phyloP scores from a whole-genome alignment of 2,797 vertebrate species.

The Lepus townsendii region DNA sequence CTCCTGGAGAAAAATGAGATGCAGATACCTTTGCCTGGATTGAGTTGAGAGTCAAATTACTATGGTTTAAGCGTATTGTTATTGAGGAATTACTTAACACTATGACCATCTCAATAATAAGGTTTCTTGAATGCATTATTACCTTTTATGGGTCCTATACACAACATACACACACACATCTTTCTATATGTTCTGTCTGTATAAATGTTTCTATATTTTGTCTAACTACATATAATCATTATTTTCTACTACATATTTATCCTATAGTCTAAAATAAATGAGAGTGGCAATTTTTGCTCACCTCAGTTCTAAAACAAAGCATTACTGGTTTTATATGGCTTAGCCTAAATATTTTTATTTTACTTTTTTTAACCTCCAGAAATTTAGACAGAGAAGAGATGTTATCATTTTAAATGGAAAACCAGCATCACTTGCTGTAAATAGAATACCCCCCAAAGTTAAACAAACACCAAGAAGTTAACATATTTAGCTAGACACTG shows the following conservation, averaged over 20 bases:
- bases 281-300: background rate
- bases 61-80: background rate
- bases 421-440: background rate
- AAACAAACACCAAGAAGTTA: background rate
- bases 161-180: too few relatives aligned
- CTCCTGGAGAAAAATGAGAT: background rate
- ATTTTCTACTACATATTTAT: background rate
- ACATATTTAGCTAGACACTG: background rate
- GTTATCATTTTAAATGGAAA: slow-evolving; percentile 52
- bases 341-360: slow-evolving; percentile 13
- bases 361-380: background rate
- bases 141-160: background rate
- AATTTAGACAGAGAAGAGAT: slow-evolving; percentile 33
- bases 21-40: background rate
- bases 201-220: background rate
- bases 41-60: background rate
- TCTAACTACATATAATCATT: background rate
- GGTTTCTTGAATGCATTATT: background rate
- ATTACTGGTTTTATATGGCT: background rate
- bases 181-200: background rate
- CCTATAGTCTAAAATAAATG: background rate
- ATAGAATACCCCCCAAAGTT: background rate
- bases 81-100: background rate
- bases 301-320: slow-evolving; percentile 23
- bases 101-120: background rate